These are phyloP conservation scores for Acronicta leporina DNA, from an alignment of 2,888 invertebrate genomes.

Conservation along the genomic window DNA sequence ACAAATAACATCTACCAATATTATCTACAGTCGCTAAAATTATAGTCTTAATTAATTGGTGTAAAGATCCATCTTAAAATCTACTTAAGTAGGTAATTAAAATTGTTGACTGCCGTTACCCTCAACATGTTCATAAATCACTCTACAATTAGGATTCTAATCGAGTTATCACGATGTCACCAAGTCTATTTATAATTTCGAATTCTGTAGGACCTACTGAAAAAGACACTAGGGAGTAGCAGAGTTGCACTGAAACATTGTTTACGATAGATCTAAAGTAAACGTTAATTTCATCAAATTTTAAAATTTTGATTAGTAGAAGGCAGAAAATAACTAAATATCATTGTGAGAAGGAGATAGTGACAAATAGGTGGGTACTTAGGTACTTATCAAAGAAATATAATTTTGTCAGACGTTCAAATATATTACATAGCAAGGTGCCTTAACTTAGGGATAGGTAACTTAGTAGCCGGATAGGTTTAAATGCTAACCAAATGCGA, in stretches of 20 bases:
- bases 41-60: slow-evolving; percentile 87
- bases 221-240: slow-evolving; percentile 16
- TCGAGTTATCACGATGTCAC: slow-evolving; percentile 67
- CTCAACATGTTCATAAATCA: slow-evolving; percentile 56
- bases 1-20: slow-evolving; percentile 79
- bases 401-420: background rate
- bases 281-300: too few relatives aligned
- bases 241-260: slow-evolving; percentile 15
- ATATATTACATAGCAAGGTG: too few relatives aligned
- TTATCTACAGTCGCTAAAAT: slow-evolving; percentile 79
- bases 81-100: slow-evolving; percentile 70
- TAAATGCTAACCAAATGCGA: slow-evolving; percentile 43
- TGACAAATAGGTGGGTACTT: too few relatives aligned
- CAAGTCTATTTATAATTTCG: slow-evolving; percentile 45
- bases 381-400: background rate
- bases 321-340: background rate
- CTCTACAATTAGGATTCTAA: slow-evolving; percentile 62
- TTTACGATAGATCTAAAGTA: too few relatives aligned
- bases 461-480: background rate
- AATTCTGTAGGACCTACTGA: slow-evolving; percentile 39
- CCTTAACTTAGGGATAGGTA: too few relatives aligned
- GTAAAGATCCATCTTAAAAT: slow-evolving; percentile 85
- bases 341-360: background rate
- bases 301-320: too few relatives aligned
- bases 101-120: slow-evolving; percentile 62